These are phyloP conservation scores for Tenthredo notha DNA, from an alignment of 2,888 invertebrate species.

Conservation along the genomic window DNA sequence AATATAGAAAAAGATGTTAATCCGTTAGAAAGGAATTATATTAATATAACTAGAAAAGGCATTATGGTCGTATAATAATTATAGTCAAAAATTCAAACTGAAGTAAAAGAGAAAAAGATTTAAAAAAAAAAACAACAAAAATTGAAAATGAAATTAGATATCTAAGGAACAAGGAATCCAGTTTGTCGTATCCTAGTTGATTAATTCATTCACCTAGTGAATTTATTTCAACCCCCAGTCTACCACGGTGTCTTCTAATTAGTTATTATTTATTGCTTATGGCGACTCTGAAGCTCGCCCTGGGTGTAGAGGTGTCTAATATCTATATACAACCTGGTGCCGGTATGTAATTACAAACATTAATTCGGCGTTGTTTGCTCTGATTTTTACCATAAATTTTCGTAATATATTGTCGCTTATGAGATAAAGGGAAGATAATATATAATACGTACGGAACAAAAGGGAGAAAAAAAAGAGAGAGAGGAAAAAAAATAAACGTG, in stretches of 20 bases:
- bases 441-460: neutral
- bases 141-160: neutral
- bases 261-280: conserved; percentile 31
- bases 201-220: neutral
- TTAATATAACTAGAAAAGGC: neutral
- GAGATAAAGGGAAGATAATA: neutral
- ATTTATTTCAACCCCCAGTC: conserved; percentile 14
- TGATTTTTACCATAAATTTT: neutral
- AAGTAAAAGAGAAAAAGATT: no score
- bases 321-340: neutral
- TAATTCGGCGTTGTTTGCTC: neutral
- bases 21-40: neutral
- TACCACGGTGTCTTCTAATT: conserved; percentile 16
- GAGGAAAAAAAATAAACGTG: neutral
- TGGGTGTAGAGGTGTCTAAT: neutral
- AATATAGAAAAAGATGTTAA: neutral
- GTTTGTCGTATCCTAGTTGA: neutral
- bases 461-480: neutral
- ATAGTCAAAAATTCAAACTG: no score
- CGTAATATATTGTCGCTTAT: neutral
- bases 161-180: neutral
- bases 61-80: no score
- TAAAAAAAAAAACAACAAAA: no score
- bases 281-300: neutral
- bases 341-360: neutral